Evolutionary conservation across 2,888 invertebrate species (phyloP).

Genomic region (Ichneumoninae sp.): DNA sequence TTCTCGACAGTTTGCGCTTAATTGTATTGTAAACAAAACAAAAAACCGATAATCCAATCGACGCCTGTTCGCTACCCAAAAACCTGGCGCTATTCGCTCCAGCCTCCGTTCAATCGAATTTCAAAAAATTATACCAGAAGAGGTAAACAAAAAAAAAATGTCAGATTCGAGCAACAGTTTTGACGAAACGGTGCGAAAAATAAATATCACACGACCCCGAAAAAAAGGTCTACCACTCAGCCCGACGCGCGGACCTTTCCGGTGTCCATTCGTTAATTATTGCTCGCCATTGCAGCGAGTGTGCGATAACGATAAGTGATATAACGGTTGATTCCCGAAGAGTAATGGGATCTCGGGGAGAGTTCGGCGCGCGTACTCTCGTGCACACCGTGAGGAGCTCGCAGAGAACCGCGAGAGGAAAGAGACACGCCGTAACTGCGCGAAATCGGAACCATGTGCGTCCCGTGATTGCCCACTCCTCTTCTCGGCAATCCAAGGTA

Average conservation of each 20-base stretch:
- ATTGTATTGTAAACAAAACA: not conserved
- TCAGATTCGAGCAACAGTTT: not conserved
- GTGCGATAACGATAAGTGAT: conserved; percentile 60
- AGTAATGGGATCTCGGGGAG: conserved; percentile 48
- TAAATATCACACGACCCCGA: conserved; percentile 25
- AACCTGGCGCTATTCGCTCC: not conserved
- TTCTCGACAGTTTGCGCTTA: not conserved
- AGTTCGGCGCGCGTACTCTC: not conserved
- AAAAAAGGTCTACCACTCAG: not conserved
- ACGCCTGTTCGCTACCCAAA: not conserved
- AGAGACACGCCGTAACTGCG: conserved; percentile 68
- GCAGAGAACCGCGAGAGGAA: conserved; percentile 59
- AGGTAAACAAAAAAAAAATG: not conserved
- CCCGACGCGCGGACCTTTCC: conserved; percentile 1
- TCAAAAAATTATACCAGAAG: not conserved
- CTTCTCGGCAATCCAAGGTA: conserved; percentile 48
- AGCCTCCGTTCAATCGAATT: not conserved
- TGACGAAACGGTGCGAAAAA: not conserved
- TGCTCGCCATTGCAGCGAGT: conserved; percentile 29
- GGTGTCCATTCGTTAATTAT: conserved; percentile 53
- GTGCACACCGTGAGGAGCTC: conserved; percentile 10
- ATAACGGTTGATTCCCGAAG: conserved; percentile 58
- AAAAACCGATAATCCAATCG: not conserved
- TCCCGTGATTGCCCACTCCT: conserved; percentile 65
- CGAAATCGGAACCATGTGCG: conserved; percentile 72